Evolutionary conservation across 2,888 invertebrate genomes (phyloP).

Genomic region (Sesia bembeciformis): DNA sequence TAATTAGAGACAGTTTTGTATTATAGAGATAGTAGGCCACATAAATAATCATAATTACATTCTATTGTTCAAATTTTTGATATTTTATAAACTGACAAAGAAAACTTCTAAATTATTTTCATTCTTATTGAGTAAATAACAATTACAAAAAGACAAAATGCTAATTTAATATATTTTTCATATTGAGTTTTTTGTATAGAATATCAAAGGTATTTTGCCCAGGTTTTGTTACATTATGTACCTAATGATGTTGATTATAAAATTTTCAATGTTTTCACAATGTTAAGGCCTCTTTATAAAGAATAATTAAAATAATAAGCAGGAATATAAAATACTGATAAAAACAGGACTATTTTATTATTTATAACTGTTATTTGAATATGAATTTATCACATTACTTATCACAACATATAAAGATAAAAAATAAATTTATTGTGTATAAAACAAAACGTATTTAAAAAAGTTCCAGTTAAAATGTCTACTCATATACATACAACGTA

Average conservation of each 20-base stretch:
- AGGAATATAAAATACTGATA: slow-evolving; percentile 17
- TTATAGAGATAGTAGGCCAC: no score
- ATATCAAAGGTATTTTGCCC: slow-evolving; percentile 3
- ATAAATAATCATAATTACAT: no score
- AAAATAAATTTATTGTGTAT: background rate
- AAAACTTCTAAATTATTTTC: no score
- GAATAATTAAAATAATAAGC: slow-evolving; percentile 13
- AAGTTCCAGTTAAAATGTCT: background rate
- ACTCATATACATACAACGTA: background rate
- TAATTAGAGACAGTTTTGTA: no score
- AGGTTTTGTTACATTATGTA: slow-evolving; percentile 4
- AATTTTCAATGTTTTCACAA: slow-evolving; percentile 22
- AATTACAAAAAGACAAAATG: no score
- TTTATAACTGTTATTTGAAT: background rate
- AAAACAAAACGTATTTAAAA: background rate
- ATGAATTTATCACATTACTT: slow-evolving; percentile 5
- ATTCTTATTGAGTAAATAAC: no score
- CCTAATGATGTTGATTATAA: slow-evolving; percentile 17
- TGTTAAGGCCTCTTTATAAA: background rate
- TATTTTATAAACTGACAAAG: no score
- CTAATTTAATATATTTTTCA: no score
- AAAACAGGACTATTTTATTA: slow-evolving; percentile 19
- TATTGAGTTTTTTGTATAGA: background rate
- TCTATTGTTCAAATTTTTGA: no score
- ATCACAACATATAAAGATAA: background rate